phyloP scores from a whole-genome alignment of 2,113 vertebrate genomes.

The Turnix velox region DNA sequence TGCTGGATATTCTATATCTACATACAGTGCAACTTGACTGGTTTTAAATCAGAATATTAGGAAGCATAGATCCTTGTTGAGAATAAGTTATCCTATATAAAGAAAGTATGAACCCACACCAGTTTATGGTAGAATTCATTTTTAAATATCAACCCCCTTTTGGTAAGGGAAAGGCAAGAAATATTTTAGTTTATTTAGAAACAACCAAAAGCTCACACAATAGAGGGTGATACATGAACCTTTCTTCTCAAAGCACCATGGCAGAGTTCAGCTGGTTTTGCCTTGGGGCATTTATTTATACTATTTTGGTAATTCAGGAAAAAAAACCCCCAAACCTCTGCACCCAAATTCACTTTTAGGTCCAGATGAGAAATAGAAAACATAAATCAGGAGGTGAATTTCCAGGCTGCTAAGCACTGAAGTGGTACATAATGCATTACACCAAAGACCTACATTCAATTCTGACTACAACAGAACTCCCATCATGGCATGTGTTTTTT shows the following conservation, averaged over 20 bases:
- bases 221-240: rapidly evolving
- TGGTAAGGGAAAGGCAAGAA: background rate
- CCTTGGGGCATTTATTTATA: background rate
- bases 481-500: rapidly evolving
- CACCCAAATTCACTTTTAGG: background rate
- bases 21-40: background rate
- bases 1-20: background rate
- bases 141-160: background rate
- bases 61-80: background rate
- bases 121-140: background rate
- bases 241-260: background rate
- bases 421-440: background rate
- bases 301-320: background rate
- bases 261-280: background rate
- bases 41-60: background rate
- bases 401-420: background rate
- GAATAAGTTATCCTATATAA: background rate
- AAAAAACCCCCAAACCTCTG: background rate
- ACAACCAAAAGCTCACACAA: background rate
- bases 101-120: background rate
- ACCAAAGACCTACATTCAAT: background rate
- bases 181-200: background rate
- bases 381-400: background rate
- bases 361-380: background rate
- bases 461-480: rapidly evolving